Evolutionary conservation across 2,113 vertebrate genomes (phyloP), one percentile per base, ranked within the genome.

Genomic region (Lutjanus erythropterus): DNA sequence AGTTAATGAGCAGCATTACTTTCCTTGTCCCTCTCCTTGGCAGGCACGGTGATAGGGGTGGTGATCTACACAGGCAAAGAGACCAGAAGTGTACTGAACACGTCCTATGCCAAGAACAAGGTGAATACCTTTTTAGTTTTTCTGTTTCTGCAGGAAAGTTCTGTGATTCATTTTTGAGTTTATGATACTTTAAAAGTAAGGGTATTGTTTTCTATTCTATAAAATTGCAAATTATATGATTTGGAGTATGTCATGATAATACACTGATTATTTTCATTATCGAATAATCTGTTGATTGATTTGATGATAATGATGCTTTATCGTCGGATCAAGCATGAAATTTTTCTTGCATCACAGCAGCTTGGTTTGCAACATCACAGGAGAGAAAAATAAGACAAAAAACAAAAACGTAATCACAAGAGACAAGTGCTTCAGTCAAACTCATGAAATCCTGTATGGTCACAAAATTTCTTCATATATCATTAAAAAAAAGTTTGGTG

Each of bases 51-150:
- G 89, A 97, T 99, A 86, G 98, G 98, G 86, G 97, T 98, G 91
- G 98, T 99, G 91, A 97, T 99, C 94, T 99, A 99, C 90, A 99
- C 97, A 8, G 98, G 98, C 85, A 99, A 99, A 87, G 98, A 99
- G 92, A 99, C 97, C 83, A 96, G 98, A 75, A 99, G 97, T 35
- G 97, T 99, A 44, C 95, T 99, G 94, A 99, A 99, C 94, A 99
- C 98, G 0, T 99, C 98, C 70, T 96, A 95, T 88, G 96, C 98
- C 77, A 97, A 99, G 92, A 99, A 98, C 88, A 99, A 99, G 97
- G 98, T 98, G 93, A 88, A 56, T 39, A 7, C 19, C 56, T 5
- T 35, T 29, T 58, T 7, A 0, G 16, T 27, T 53, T 56, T 58
- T 53, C 9, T 19, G 1, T 56, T 56, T 58, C 31, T 71, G 21